phyloP scores from a whole-genome alignment of 2,797 vertebrate species.

The Austrolebias charrua region DNA sequence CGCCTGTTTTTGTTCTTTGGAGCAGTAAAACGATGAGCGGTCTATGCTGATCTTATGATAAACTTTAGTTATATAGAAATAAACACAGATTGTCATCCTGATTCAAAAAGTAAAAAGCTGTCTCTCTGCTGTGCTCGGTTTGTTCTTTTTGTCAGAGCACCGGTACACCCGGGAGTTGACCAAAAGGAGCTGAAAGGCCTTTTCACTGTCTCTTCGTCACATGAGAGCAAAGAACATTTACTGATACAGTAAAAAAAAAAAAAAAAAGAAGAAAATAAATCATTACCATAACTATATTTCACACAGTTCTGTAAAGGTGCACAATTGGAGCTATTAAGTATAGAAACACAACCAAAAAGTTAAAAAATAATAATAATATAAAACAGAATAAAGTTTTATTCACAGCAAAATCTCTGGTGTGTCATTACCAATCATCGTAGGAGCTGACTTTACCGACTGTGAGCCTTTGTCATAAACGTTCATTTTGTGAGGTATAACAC shows the following conservation, averaged over 20 bases:
- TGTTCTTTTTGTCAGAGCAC: conserved; percentile 7
- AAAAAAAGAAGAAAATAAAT: conserved; percentile 12
- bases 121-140: conserved; percentile 10
- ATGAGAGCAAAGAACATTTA: conserved; percentile 70
- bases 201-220: conserved; percentile 33
- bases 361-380: conserved; percentile 67
- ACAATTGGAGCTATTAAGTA: conserved; percentile 72
- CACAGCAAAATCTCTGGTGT: conserved; percentile 75
- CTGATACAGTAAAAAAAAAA: conserved; percentile 64
- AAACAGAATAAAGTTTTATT: conserved; percentile 63
- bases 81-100: not conserved
- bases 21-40: conserved; percentile 10
- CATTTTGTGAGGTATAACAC: conserved; percentile 25
- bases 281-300: conserved; percentile 64
- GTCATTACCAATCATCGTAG: conserved; percentile 55
- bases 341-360: conserved; percentile 50
- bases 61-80: not conserved
- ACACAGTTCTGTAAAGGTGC: conserved; percentile 77
- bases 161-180: conserved; percentile 9
- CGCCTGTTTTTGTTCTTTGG: conserved; percentile 15
- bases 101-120: not conserved
- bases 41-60: not conserved
- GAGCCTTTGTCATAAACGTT: conserved; percentile 40
- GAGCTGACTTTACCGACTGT: conserved; percentile 67
- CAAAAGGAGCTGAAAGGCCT: conserved; percentile 48